Evolutionary conservation across 2,797 vertebrate species (phyloP).

Genomic region (Acridotheres tristis): DNA sequence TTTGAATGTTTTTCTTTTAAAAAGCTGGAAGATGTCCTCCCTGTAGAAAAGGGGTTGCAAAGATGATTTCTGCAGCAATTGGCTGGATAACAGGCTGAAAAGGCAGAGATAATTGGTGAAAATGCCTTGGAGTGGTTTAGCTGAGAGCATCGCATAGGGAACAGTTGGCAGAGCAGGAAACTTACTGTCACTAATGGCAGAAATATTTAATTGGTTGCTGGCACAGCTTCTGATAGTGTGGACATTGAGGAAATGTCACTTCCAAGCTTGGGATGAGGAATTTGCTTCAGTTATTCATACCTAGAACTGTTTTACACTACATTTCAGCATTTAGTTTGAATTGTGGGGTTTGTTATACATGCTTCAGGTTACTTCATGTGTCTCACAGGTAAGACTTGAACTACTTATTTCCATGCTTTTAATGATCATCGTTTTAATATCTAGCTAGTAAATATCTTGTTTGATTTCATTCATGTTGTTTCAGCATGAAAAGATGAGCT

Average conservation of each 20-base stretch:
- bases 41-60: background rate
- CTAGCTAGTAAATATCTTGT: background rate
- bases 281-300: background rate
- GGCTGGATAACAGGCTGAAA: background rate
- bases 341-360: rapidly evolving
- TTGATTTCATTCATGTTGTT: background rate
- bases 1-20: background rate
- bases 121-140: background rate
- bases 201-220: background rate
- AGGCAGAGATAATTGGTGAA: background rate
- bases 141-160: background rate
- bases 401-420: background rate
- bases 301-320: background rate
- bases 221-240: background rate
- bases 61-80: background rate
- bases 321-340: background rate
- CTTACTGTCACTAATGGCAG: background rate
- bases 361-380: background rate
- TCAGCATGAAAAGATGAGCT: background rate
- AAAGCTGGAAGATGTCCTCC: background rate
- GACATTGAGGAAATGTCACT: background rate
- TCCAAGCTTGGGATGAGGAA: background rate
- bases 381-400: background rate
- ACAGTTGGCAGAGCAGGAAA: background rate
- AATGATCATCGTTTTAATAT: background rate